Percentiles rank a stretch among this genome's conserved stretches.
Evolutionary conservation across 64 coral and sea anemone genomes (phyloP).

Genomic region (Actinia tenebrosa): DNA sequence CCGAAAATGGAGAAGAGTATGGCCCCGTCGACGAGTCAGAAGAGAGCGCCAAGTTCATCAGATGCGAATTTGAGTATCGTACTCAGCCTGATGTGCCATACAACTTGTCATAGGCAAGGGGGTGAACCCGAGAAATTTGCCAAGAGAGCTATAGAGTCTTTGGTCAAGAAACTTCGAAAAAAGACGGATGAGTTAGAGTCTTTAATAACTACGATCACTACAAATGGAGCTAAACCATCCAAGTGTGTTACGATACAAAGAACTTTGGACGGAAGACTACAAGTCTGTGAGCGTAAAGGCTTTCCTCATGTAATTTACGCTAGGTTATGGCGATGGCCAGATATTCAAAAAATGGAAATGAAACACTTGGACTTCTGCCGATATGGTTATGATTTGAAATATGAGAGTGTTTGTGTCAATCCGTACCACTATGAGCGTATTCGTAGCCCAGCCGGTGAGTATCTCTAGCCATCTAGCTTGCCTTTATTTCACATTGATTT

Average conservation of each 20-base stretch:
- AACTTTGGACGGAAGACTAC: conserved; percentile 93
- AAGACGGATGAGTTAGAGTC: conserved; percentile 94
- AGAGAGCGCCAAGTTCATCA: conserved; percentile 82
- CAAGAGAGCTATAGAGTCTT: conserved; percentile 91
- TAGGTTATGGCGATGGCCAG: conserved; percentile 92
- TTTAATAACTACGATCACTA: conserved; percentile 85
- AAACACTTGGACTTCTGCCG: conserved; percentile 96
- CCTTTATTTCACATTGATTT: conserved; percentile 14
- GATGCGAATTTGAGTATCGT: conserved; percentile 98
- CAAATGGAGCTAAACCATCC: conserved; percentile 87
- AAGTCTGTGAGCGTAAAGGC: conserved; percentile 95
- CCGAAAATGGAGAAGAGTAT: conserved; percentile 90
- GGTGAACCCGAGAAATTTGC: conserved; percentile 98
- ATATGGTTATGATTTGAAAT: conserved; percentile 94
- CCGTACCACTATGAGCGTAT: conserved; percentile 95
- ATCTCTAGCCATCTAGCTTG: background rate
- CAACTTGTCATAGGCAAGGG: conserved; percentile 96
- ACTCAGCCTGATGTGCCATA: conserved; percentile 94
- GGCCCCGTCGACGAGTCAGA: conserved; percentile 82
- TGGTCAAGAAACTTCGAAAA: conserved; percentile 92
- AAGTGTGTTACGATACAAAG: conserved; percentile 98
- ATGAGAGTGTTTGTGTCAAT: conserved; percentile 93
- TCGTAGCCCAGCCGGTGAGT: conserved; percentile 80
- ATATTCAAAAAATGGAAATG: conserved; percentile 99
- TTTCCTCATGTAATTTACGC: conserved; percentile 98